A percentile compares a stretch with the other conserved stretches of the same genome.
Conservation (phyloP, 2,797 vertebrate genomes). For the Arctocebus calabarensis region DNA sequence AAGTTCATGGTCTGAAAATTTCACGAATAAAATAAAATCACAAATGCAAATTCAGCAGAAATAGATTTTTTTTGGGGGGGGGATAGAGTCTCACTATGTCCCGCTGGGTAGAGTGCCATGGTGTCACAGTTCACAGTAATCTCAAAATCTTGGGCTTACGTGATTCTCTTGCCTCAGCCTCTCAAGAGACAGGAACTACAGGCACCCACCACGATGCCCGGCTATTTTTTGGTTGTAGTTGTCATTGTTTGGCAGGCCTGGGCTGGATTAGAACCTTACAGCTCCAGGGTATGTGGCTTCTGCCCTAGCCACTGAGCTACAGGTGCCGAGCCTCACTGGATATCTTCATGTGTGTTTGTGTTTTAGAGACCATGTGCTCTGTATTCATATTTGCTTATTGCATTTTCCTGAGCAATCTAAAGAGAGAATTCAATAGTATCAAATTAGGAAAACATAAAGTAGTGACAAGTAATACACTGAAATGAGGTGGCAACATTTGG, state of each 20-base stretch:
- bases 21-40: constrained; percentile 3
- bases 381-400: background rate
- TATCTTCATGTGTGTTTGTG: background rate
- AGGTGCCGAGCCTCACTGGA: background rate
- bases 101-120: no score
- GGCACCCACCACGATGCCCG: no score
- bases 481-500: background rate
- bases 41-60: background rate
- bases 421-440: background rate
- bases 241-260: no score
- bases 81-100: no score
- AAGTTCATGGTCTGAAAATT: background rate
- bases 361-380: background rate
- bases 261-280: no score
- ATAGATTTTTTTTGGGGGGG: background rate
- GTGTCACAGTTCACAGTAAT: no score
- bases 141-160: no score
- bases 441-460: background rate
- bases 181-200: no score
- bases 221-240: no score
- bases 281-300: no score
- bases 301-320: no score
- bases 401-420: constrained; percentile 19
- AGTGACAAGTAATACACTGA: background rate
- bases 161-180: no score